phyloP scores from a whole-genome alignment of 1,140 invertebrate genomes.

The Aphelinus certus region DNA sequence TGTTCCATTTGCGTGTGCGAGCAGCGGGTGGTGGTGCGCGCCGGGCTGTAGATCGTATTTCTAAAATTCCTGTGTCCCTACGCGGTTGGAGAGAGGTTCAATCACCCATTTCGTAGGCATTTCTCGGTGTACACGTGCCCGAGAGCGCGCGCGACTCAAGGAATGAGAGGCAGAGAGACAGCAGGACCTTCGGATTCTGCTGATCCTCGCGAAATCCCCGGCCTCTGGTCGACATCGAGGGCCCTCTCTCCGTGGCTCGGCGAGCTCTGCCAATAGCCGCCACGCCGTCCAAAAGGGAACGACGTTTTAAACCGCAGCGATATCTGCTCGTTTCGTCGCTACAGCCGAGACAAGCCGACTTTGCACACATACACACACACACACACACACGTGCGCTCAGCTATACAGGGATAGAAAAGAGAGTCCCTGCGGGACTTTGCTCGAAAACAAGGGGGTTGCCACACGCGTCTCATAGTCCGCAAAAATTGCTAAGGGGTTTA shows the following conservation, averaged over 20 bases:
- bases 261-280: conserved; percentile 40
- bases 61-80: conserved; percentile 16
- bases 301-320: conserved; percentile 65
- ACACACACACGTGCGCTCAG: too few relatives aligned
- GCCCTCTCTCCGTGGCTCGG: conserved; percentile 45
- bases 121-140: not conserved
- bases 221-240: conserved; percentile 43
- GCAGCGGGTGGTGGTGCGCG: too few relatives aligned
- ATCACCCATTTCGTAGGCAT: conserved; percentile 9
- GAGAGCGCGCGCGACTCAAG: not conserved
- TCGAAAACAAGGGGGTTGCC: conserved; percentile 49
- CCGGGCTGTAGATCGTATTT: not conserved
- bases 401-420: not conserved
- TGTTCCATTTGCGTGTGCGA: not conserved
- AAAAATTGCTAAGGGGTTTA: conserved; percentile 55
- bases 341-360: conserved; percentile 50
- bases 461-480: conserved; percentile 39
- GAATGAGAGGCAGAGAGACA: conserved; percentile 12
- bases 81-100: not conserved
- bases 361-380: conserved; percentile 33
- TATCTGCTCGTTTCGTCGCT: conserved; percentile 57
- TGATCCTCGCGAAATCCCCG: conserved; percentile 56
- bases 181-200: conserved; percentile 52
- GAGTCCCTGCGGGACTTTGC: conserved; percentile 52
- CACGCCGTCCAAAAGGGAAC: conserved; percentile 46